Evolutionary conservation across 2,797 vertebrate species (phyloP).

Genomic region (Rhincodon typus): DNA sequence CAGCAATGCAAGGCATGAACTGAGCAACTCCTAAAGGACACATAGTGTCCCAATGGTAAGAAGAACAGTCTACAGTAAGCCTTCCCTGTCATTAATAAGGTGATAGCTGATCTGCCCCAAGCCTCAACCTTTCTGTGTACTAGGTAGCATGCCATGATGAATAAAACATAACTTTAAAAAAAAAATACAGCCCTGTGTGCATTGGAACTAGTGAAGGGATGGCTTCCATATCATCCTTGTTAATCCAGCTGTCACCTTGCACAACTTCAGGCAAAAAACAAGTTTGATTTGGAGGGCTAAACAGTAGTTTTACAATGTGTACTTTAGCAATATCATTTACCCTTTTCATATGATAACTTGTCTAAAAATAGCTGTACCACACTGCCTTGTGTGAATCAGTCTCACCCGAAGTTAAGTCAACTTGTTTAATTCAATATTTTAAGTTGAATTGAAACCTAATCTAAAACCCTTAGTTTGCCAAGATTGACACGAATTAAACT

Average conservation of each 20-base stretch:
- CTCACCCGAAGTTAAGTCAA: background rate
- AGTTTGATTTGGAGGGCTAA: background rate
- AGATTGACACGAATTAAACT: background rate
- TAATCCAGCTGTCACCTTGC: background rate
- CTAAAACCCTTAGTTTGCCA: background rate
- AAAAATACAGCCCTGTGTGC: background rate
- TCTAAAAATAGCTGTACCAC: background rate
- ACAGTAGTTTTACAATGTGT: background rate
- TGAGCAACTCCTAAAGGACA: background rate
- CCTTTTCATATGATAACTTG: background rate
- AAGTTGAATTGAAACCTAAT: background rate
- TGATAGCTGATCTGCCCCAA: no score
- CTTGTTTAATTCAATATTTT: background rate
- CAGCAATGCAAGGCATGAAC: background rate
- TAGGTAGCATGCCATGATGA: conserved; percentile 18
- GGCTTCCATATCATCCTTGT: background rate
- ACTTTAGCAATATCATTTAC: background rate
- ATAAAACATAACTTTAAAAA: conserved; percentile 30
- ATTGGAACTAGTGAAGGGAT: no score
- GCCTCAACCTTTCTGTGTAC: no score
- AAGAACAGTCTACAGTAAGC: background rate
- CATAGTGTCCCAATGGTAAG: conserved; percentile 25
- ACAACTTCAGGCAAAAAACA: background rate
- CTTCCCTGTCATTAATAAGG: conserved; percentile 34
- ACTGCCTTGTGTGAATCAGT: background rate